Conservation (phyloP, 2,113 vertebrate genomes). For the Seriola quinqueradiata region DNA sequence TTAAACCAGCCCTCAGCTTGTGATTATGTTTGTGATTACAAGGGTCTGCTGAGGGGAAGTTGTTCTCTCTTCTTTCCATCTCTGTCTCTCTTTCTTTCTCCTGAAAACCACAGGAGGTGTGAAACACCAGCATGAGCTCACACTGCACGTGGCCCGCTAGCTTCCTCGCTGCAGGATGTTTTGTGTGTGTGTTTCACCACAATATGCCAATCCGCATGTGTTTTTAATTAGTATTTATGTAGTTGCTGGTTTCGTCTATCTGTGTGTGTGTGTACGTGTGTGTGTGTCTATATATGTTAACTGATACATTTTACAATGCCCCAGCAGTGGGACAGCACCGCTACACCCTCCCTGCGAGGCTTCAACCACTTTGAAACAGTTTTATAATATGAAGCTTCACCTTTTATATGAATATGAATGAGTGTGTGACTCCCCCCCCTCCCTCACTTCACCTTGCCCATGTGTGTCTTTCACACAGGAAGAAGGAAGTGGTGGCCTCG, state of each 20-base stretch:
- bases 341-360: neutral
- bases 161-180: conserved; percentile 44
- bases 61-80: conserved; percentile 24
- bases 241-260: conserved; percentile 31
- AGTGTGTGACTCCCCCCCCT: neutral
- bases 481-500: conserved; percentile 32
- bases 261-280: neutral
- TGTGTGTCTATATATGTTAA: neutral
- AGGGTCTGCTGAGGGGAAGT: conserved; percentile 3
- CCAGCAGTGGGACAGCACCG: neutral
- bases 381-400: neutral
- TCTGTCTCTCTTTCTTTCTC: conserved; percentile 25
- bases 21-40: conserved; percentile 39
- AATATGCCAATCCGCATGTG: conserved; percentile 20
- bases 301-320: conserved; percentile 19
- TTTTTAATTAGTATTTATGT: conserved; percentile 37
- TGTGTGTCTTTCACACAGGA: conserved; percentile 45
- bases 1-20: conserved; percentile 21
- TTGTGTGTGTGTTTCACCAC: conserved; percentile 20
- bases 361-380: neutral
- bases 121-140: conserved; percentile 54
- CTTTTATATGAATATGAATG: conserved; percentile 14
- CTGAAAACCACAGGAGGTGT: conserved; percentile 53
- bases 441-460: neutral
- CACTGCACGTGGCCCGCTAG: conserved; percentile 48